Base-by-base conservation (phyloP, 2,797 vertebrate genomes). In the Stomatorhinus walkeri region DNA sequence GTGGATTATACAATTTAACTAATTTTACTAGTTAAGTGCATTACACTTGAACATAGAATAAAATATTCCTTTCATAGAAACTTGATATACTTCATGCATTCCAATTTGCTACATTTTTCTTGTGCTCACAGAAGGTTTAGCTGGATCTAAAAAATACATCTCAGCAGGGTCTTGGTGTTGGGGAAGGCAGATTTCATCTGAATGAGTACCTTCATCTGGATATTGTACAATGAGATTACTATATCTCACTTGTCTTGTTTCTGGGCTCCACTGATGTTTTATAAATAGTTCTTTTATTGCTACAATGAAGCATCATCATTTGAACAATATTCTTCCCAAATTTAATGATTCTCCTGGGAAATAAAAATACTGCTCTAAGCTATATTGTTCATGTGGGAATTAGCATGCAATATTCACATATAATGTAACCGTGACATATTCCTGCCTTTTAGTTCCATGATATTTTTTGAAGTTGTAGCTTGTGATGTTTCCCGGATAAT, bases 301-400 rank as follows among this genome's bases (percentile, higher is more conserved):
- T 79, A 40, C 19, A 46, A 46, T 22, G 46, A 81, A 36, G 64
- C 64, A 72, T 36, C 4, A 72, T 32, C 1, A 36, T 76, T 76
- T 36, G 32, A 76, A 10, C 3, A 81, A 46, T 7, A 81, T 46
- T 81, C 76, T n/a, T 46, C 16, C 19, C 40, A 3, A 40, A 81
- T 46, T 81, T 81, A 81, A 81, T 81, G 76, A 81, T 46, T 81
- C 76, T 43, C 40, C 40, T n/a, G 76, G 40, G 76, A 81, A 46
- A 81, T 81, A 43, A 43, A 43, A 43, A 46, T 81, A 8, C 76
- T 22, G 19, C 76, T 81, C 8, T 46, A 43, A 46, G 76, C 40
- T 46, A n/a, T n/a, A 46, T n/a, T 46, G 14, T 79, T 79, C 5
- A 43, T 43, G 40, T 46, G 76, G 64, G 16, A 81, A 19, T 81